Base-by-base conservation (phyloP, 2,113 vertebrate species). In the Anhinga rufa region DNA sequence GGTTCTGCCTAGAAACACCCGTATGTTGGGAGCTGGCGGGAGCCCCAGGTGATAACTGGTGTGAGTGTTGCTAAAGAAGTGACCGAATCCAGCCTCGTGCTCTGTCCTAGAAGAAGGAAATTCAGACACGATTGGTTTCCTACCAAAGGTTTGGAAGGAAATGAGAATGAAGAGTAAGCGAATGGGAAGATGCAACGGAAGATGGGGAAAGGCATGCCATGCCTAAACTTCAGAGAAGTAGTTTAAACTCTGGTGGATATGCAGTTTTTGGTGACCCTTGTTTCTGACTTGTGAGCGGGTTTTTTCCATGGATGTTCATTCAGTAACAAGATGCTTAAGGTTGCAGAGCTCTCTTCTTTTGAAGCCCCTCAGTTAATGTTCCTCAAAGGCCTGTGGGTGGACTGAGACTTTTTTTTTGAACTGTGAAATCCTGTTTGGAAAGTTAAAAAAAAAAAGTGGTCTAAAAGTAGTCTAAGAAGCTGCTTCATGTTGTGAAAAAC, bases 401-500 rank as follows among this genome's bases (percentile, higher is more conserved):
- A 85, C 76, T 78, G 82, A 78, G 61, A 4, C 48, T 38, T 31
- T 60, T 66, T 66, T 64, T 62, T 76, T 70, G 0, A 83, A 75
- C 86, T 86, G 76, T 83, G 75, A 93, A 90, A 91, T 94, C 60
- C 61, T 80, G 62, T 78, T 91, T 81, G 54, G 85, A 95, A 94
- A 68, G 49, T 18, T 19, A 9, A 48, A 2, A 68, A 34, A 66
- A 75, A 66, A 42, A 51, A 55, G 9, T 20, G 10, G 44, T 46
- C 44, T 46, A 40, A 72, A 62, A 93, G 29, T 18, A 74, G 66
- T 90, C 61, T 57, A 86, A 91, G 75, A 82, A 90, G 81, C 86
- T 84, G 64, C 51, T 94, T 93, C 81, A 57, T 61, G 70, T 86
- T 86, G 83, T 93, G 85, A 95, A 86, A 93, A 91, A 90, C 61